A percentile compares a stretch with the other conserved stretches of the same genome.
These are phyloP conservation scores for Schizopygopsis malacanthus DNA, from an alignment of 2,797 vertebrate genomes.

Conservation along the genomic window DNA sequence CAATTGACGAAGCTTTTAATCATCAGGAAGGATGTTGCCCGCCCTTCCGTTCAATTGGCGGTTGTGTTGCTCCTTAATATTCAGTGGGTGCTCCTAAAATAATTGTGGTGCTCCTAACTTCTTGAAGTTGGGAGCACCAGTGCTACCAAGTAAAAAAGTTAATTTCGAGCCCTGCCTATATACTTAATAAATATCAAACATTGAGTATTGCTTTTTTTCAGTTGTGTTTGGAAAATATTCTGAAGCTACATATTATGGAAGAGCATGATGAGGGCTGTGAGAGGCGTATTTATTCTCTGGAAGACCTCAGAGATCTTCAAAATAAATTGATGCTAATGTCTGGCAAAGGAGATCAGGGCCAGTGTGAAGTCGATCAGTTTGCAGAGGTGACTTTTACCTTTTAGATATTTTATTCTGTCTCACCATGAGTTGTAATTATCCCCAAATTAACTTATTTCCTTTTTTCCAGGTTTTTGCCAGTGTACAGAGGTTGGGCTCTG, in stretches of 20 bases:
- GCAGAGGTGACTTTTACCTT: slow-evolving; percentile 80
- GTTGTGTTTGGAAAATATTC: slow-evolving; percentile 83
- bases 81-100: too few relatives aligned
- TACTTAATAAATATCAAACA: neutral
- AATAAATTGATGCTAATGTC: slow-evolving; percentile 99
- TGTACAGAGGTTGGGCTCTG: slow-evolving; percentile 85
- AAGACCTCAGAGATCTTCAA: slow-evolving; percentile 90
- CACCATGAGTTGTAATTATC: neutral
- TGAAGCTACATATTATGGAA: slow-evolving; percentile 82
- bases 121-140: too few relatives aligned
- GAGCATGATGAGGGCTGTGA: slow-evolving; percentile 67
- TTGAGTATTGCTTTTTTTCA: slow-evolving; percentile 62
- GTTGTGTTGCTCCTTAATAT: too few relatives aligned
- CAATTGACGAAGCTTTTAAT: too few relatives aligned
- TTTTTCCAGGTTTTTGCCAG: slow-evolving; percentile 85
- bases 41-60: too few relatives aligned
- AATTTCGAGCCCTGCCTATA: too few relatives aligned
- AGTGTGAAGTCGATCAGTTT: slow-evolving; percentile 88
- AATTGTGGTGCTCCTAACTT: too few relatives aligned
- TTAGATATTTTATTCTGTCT: neutral
- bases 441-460: neutral
- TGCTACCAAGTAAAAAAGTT: too few relatives aligned
- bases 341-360: slow-evolving; percentile 88
- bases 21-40: too few relatives aligned
- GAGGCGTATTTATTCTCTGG: slow-evolving; percentile 80